Evolutionary conservation across 2,888 invertebrate genomes (phyloP).

Genomic region (Pandemis cinnamomeana): DNA sequence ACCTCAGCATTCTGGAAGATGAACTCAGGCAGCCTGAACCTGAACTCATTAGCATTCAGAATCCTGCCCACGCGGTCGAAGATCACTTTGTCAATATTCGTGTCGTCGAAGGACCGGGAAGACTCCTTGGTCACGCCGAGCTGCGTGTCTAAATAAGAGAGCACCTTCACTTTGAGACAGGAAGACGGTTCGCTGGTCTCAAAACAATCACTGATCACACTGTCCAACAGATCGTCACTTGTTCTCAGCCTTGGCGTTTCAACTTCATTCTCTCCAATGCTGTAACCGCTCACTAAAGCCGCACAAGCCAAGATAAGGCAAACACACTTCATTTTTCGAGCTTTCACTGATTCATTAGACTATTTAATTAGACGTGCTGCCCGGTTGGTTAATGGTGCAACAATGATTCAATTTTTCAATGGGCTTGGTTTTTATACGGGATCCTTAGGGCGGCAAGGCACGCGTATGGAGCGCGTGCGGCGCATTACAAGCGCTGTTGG

Average conservation of each 20-base stretch:
- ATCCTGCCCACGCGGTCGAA: constrained; percentile 89
- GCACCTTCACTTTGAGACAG: constrained; percentile 91
- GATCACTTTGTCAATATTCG: constrained; percentile 89
- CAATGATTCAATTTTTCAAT: constrained; percentile 85
- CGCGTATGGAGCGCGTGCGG: constrained; percentile 68
- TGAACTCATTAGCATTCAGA: constrained; percentile 90
- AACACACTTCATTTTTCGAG: constrained; percentile 78
- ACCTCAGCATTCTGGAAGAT: constrained; percentile 88
- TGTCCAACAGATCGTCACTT: constrained; percentile 88
- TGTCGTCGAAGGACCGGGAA: constrained; percentile 84
- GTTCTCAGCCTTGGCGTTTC: constrained; percentile 84
- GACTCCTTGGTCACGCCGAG: constrained; percentile 86
- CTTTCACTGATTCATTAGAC: constrained; percentile 77
- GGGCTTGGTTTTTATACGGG: constrained; percentile 88
- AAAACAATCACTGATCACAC: constrained; percentile 90
- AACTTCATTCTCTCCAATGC: constrained; percentile 84
- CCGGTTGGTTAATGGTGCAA: constrained; percentile 80
- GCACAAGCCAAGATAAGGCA: constrained; percentile 81
- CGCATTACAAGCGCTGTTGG: constrained; percentile 72
- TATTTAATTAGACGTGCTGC: constrained; percentile 77
- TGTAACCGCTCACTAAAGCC: constrained; percentile 76
- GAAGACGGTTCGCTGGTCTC: constrained; percentile 86
- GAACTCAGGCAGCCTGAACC: constrained; percentile 88
- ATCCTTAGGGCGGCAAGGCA: constrained; percentile 83
- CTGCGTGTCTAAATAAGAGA: constrained; percentile 89